Percentiles rank a stretch among this genome's conserved stretches.
Conservation (phyloP, 2,797 vertebrate genomes). For the Sebastiscus albofasciatus region DNA sequence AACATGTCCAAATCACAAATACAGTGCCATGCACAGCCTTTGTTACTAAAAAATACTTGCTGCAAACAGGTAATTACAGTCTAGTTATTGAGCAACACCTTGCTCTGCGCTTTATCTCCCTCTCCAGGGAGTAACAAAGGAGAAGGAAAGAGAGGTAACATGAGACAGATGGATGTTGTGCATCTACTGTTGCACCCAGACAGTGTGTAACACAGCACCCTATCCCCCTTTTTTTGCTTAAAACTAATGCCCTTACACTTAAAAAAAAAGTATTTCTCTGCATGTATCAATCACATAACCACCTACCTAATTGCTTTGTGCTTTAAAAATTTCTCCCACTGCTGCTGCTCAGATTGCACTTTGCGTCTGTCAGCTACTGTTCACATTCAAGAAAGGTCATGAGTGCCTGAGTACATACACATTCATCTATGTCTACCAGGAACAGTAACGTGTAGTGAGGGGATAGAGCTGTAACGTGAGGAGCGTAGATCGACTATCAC, state of each 20-base stretch:
- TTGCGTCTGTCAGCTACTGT: slow-evolving; percentile 16
- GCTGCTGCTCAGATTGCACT: slow-evolving; percentile 19
- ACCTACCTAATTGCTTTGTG: background rate
- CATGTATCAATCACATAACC: slow-evolving; percentile 20
- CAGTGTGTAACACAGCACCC: slow-evolving; percentile 22
- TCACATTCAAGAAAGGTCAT: slow-evolving; percentile 21
- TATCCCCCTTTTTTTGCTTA: background rate
- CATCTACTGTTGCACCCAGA: slow-evolving; percentile 33
- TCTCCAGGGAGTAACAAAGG: slow-evolving; percentile 67
- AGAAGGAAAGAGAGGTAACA: slow-evolving; percentile 64
- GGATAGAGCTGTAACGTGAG: slow-evolving; percentile 60
- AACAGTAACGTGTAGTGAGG: slow-evolving; percentile 42
- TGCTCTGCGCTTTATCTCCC: slow-evolving; percentile 20
- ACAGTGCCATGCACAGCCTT: background rate
- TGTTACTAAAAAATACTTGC: slow-evolving; percentile 31
- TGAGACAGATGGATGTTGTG: slow-evolving; percentile 56
- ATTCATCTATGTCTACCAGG: slow-evolving; percentile 31
- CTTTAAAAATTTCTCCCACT: background rate
- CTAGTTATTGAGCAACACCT: slow-evolving; percentile 64
- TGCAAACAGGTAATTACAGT: slow-evolving; percentile 56
- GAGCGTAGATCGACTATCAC: slow-evolving; percentile 16
- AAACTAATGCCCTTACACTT: slow-evolving; percentile 2
- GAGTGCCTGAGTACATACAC: slow-evolving; percentile 14
- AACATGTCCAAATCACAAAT: slow-evolving; percentile 13
- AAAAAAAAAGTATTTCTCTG: slow-evolving; percentile 8